Conservation (phyloP, 2,797 vertebrate species). For the Gastrophryne carolinensis region DNA sequence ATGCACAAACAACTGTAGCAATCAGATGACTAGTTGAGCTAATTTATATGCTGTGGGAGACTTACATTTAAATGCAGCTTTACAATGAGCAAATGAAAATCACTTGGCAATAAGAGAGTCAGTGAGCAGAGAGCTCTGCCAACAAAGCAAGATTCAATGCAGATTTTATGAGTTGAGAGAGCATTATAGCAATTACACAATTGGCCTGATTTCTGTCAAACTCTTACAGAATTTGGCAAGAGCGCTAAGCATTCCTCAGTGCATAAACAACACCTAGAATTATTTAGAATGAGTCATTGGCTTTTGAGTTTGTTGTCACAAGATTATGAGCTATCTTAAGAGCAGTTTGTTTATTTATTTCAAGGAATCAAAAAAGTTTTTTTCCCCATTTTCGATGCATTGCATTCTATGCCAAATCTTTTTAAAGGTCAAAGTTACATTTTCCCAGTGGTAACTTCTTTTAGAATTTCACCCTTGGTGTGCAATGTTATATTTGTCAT, state of each 20-base stretch:
- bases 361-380: neutral
- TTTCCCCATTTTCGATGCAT: neutral
- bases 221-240: slow-evolving; percentile 52
- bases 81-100: slow-evolving; percentile 17
- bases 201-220: slow-evolving; percentile 57
- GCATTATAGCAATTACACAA: slow-evolving; percentile 53
- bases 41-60: slow-evolving; percentile 53
- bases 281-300: slow-evolving; percentile 55
- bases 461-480: too few relatives aligned
- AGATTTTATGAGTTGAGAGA: slow-evolving; percentile 50
- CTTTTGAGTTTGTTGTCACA: slow-evolving; percentile 51
- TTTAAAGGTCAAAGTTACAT: too few relatives aligned
- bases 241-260: slow-evolving; percentile 32
- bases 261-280: slow-evolving; percentile 54
- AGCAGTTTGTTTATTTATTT: slow-evolving; percentile 32
- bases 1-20: slow-evolving; percentile 49
- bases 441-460: too few relatives aligned
- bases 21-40: slow-evolving; percentile 53
- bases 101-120: slow-evolving; percentile 51
- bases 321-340: slow-evolving; percentile 38
- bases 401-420: too few relatives aligned
- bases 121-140: slow-evolving; percentile 35
- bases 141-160: slow-evolving; percentile 52
- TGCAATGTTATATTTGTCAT: too few relatives aligned
- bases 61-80: slow-evolving; percentile 36